phyloP scores from a whole-genome alignment of 2,113 vertebrate genomes.

The Microcebus ravelobensis region DNA sequence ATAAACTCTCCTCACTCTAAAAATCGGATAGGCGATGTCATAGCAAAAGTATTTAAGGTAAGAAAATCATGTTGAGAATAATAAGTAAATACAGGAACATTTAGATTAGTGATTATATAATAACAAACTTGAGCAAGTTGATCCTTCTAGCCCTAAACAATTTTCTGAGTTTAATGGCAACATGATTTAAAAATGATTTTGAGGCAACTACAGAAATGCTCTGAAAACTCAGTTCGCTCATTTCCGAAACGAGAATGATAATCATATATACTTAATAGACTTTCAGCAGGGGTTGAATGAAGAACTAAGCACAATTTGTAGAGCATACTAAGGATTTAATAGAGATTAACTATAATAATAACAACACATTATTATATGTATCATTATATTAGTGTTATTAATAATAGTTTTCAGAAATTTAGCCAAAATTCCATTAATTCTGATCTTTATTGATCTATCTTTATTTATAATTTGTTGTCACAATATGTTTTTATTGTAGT shows the following conservation, averaged over 20 bases:
- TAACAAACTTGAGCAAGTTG: not conserved
- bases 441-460: not conserved
- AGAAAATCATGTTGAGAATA: not conserved
- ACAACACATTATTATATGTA: not conserved
- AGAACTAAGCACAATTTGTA: not conserved
- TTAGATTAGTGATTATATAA: not conserved
- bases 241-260: not conserved
- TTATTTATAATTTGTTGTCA: conserved; percentile 44
- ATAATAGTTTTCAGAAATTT: not conserved
- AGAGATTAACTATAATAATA: not conserved
- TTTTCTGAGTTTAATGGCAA: not conserved
- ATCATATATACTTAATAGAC: not conserved
- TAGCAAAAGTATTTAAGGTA: not conserved
- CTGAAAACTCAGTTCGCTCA: not conserved
- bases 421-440: not conserved
- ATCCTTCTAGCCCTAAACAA: not conserved
- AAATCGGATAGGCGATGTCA: not conserved
- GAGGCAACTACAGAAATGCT: not conserved
- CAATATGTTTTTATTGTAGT: not conserved
- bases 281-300: not conserved
- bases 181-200: not conserved
- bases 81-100: not conserved
- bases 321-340: not conserved
- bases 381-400: not conserved
- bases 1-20: not conserved